These are phyloP conservation scores for Hesperophylax magnus DNA, from an alignment of 1,140 invertebrate species.

Conservation along the genomic window DNA sequence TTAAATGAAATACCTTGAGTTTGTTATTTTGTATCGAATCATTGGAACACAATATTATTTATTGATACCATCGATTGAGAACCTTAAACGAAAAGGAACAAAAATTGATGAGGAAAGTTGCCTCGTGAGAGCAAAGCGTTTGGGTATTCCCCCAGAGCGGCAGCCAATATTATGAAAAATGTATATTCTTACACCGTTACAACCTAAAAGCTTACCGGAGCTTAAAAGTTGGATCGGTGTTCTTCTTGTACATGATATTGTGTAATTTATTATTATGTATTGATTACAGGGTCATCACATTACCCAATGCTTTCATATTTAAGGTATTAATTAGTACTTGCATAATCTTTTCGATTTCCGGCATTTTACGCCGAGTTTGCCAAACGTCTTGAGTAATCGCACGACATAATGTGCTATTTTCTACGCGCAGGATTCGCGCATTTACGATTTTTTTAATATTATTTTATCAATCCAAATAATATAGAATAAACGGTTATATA, in stretches of 20 bases:
- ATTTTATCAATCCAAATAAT: too few species aligned
- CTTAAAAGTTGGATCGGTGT: constrained; percentile 51
- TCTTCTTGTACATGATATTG: constrained; percentile 10
- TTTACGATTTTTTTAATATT: too few species aligned
- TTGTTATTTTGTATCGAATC: neutral
- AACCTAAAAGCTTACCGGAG: constrained; percentile 43
- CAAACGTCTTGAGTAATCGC: too few species aligned
- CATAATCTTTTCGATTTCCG: too few species aligned
- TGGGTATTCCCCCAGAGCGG: neutral
- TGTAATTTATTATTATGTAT: too few species aligned
- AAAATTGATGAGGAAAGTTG: constrained; percentile 20
- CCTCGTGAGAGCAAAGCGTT: neutral
- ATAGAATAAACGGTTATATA: too few species aligned
- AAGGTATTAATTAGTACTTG: too few species aligned
- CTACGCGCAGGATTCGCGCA: too few species aligned
- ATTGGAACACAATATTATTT: neutral
- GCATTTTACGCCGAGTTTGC: too few species aligned
- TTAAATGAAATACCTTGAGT: neutral
- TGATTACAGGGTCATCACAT: too few species aligned
- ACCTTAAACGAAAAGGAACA: neutral
- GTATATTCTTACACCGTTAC: constrained; percentile 21
- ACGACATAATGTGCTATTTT: too few species aligned
- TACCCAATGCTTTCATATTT: too few species aligned
- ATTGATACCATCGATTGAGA: neutral
- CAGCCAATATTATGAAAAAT: constrained; percentile 18